Evolutionary conservation across 2,113 vertebrate species (phyloP).

Genomic region (Nothoprocta perdicaria): DNA sequence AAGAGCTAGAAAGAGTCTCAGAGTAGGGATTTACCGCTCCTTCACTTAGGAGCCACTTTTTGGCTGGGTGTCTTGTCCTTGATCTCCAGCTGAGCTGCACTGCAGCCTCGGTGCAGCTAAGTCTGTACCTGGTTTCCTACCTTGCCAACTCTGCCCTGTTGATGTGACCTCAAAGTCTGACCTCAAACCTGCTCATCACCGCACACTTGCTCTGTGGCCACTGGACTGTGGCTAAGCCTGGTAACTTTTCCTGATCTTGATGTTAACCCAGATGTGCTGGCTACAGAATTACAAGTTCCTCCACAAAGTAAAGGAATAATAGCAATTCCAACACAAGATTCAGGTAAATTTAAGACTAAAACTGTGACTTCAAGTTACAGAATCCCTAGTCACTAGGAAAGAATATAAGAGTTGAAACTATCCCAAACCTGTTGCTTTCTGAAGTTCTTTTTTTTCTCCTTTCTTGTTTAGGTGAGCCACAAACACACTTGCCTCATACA

Average conservation of each 20-base stretch:
- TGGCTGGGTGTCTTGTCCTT: neutral
- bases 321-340: neutral
- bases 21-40: neutral
- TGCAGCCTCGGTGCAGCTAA: neutral
- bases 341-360: neutral
- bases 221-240: neutral
- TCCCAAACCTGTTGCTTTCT: neutral
- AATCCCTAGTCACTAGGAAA: neutral
- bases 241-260: neutral
- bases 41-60: neutral
- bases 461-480: no score
- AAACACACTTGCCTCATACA: neutral
- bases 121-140: neutral
- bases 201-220: neutral
- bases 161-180: neutral
- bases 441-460: neutral
- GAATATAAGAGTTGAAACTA: neutral
- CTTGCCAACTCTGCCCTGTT: neutral
- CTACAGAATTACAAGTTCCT: no score
- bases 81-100: neutral
- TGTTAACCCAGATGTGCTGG: neutral
- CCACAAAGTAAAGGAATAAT: neutral
- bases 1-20: neutral
- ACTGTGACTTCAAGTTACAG: neutral
- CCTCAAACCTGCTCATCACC: neutral